Evolutionary conservation across 92 coral and sea anemone genomes (phyloP).

Genomic region (Umimayanthus chanpuru): DNA sequence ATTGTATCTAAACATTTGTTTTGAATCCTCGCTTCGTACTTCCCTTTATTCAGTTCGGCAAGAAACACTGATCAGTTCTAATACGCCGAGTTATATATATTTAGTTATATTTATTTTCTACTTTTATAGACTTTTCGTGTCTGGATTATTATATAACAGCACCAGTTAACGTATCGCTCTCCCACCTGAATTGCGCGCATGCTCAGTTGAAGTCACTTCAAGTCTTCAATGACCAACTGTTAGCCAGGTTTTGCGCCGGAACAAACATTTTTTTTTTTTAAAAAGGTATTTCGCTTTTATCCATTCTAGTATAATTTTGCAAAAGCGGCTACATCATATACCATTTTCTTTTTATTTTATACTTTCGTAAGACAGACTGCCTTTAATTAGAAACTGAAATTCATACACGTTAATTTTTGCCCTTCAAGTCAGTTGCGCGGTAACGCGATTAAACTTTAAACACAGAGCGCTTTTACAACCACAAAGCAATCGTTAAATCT

Average conservation of each 20-base stretch:
- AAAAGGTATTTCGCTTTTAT: background rate
- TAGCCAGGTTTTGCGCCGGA: background rate
- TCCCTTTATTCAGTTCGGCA: too few species aligned
- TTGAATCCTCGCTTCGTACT: too few species aligned
- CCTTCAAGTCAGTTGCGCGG: constrained; percentile 3
- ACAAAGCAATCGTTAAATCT: background rate
- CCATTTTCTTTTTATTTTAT: background rate
- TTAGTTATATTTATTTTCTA: too few species aligned
- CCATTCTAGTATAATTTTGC: too few species aligned
- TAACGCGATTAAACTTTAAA: background rate
- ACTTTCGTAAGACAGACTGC: background rate
- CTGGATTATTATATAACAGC: background rate
- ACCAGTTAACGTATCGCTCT: background rate
- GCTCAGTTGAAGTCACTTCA: background rate
- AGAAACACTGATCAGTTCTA: too few species aligned
- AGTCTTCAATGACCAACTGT: background rate
- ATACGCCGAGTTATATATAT: too few species aligned
- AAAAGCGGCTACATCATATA: background rate
- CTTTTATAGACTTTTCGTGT: too few species aligned
- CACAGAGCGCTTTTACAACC: background rate
- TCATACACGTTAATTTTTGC: background rate
- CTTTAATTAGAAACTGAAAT: background rate
- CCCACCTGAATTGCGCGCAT: background rate
- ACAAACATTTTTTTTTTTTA: too few species aligned
- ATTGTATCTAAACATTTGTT: too few species aligned